Percentiles rank a stretch among this genome's conserved stretches.
Conservation (phyloP, 2,797 vertebrate genomes). For the Todus mexicanus region DNA sequence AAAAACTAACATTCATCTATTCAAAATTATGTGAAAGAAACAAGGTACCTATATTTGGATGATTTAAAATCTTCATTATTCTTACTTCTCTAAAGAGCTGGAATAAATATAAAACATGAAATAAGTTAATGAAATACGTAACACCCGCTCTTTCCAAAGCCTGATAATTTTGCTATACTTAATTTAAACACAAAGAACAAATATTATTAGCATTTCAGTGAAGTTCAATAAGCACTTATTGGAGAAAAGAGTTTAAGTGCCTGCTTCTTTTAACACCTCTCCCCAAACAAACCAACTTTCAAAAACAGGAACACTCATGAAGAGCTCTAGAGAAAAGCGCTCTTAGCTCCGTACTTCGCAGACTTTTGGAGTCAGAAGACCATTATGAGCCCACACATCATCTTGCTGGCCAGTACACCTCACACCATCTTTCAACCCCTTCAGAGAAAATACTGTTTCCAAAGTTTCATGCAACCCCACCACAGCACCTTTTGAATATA, state of each 20-base stretch:
- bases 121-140: constrained; percentile 28
- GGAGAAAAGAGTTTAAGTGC: not conserved
- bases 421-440: not conserved
- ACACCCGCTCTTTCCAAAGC: not conserved
- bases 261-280: not conserved
- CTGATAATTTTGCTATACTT: not conserved
- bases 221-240: not conserved
- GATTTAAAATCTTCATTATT: constrained; percentile 99
- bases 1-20: not conserved
- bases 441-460: not conserved
- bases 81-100: constrained; percentile 99
- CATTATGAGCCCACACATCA: accelerated
- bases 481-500: not conserved
- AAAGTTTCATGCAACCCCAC: not conserved
- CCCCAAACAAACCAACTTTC: not conserved
- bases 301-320: not conserved
- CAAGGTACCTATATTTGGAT: constrained; percentile 96
- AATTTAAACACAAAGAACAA: not conserved
- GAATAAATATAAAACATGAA: constrained; percentile 53
- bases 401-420: not conserved
- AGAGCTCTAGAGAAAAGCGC: not conserved
- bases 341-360: not conserved
- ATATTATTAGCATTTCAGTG: not conserved
- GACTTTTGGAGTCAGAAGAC: not conserved
- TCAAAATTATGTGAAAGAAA: constrained; percentile 1